These are phyloP conservation scores for Porites rus DNA, from an alignment of 92 coral and sea anemone species.

Conservation along the genomic window DNA sequence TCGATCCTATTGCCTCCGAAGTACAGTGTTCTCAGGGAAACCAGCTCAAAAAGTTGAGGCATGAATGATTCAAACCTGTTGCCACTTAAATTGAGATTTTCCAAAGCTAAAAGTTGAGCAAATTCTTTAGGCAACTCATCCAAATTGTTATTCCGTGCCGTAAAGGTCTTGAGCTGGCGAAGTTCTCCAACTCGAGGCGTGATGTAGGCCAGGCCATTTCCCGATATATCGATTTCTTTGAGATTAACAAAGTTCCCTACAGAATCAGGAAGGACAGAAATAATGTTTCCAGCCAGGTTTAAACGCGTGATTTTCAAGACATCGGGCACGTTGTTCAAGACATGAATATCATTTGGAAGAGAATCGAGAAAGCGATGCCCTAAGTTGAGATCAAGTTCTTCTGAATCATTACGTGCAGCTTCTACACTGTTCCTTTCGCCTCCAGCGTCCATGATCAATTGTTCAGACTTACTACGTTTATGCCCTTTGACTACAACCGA, in stretches of 20 bases:
- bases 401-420: not conserved
- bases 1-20: conserved; percentile 93
- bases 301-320: conserved; percentile 70
- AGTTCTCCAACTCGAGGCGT: conserved; percentile 84
- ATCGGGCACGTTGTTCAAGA: conserved; percentile 71
- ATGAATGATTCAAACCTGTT: conserved; percentile 78
- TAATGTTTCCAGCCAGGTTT: conserved; percentile 81
- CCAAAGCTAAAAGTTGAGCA: conserved; percentile 69
- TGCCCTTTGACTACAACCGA: not conserved
- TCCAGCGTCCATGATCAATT: conserved; percentile 6
- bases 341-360: conserved; percentile 74
- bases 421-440: not conserved
- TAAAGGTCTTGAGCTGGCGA: conserved; percentile 60
- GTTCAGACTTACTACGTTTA: not conserved
- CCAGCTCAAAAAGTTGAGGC: conserved; percentile 76
- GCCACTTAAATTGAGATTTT: conserved; percentile 89
- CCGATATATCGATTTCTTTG: conserved; percentile 83
- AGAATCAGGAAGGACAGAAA: conserved; percentile 87
- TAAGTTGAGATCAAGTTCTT: conserved; percentile 61
- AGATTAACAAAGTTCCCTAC: conserved; percentile 79
- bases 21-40: conserved; percentile 58
- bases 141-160: conserved; percentile 86
- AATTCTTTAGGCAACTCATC: conserved; percentile 87
- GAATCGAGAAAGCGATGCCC: conserved; percentile 81
- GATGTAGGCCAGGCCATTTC: conserved; percentile 82